Base-by-base conservation (phyloP, 1,140 invertebrate genomes). In the Drosophila hydei region DNA sequence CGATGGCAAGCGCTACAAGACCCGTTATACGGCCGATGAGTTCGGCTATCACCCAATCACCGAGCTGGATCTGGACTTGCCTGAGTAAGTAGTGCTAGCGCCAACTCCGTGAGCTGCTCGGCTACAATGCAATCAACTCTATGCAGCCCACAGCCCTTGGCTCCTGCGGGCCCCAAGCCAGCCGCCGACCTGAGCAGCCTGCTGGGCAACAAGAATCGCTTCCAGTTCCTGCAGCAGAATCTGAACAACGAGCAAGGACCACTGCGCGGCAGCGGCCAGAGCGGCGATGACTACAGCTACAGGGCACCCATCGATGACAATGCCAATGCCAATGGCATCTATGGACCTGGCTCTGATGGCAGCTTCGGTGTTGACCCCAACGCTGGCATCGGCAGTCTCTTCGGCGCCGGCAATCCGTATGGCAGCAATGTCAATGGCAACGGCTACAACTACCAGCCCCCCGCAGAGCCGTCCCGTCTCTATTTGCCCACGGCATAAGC, bases 1-100 rank as follows among this genome's bases (percentile, higher is more conserved):
- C 67, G 94, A 95, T 81, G 94, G 94, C 68, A 94, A 93, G 72
- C 93, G 92, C 4, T 95, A 95, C 92, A 89, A 74, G 73, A 91
- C 91, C 16, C 85, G 91, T 0, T 91, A 91, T 38, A 91, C 91
- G 7, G 91, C 91, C 52, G 91, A 91, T 64, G 91, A 91, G 69
- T 83, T 91, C 38, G 91, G 91, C 11, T 91, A 91, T 19, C 91
- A 91, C 69, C 91, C 91, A 25, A 91, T 91, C 23, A 91, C 91
- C 14, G 91, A 91, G 70, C 70, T 91, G 40, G 90, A 91, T 54
- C 73, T 91, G 18, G 91, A 91, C 52, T 80, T 91, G 25, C 91
- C 91, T 27, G 90, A 91, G 90, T 91, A 71, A 90, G 88, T 79
- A 12, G 18, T 16, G 27, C 42, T 7, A 12, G 5, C 11, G 38